Evolutionary conservation across 2,113 vertebrate species (phyloP).

Genomic region (Probosciger aterrimus): DNA sequence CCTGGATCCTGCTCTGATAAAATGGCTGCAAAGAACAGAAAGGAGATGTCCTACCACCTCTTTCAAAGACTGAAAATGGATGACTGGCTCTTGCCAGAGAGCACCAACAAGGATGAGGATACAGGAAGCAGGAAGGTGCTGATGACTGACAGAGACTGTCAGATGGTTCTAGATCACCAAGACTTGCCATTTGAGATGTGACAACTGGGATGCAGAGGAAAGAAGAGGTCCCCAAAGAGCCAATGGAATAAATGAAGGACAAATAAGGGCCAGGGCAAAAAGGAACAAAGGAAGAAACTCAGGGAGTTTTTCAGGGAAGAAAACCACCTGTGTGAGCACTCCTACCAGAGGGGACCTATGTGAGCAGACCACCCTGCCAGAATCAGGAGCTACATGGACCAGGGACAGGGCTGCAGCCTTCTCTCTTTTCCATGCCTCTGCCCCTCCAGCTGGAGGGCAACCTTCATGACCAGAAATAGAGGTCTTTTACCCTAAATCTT

Average conservation of each 20-base stretch:
- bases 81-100: neutral
- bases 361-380: neutral
- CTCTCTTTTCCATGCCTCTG: neutral
- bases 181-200: neutral
- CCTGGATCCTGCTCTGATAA: neutral
- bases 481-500: neutral
- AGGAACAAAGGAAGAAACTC: neutral
- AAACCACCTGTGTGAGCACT: neutral
- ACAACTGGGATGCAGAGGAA: neutral
- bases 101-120: neutral
- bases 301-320: neutral
- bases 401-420: neutral
- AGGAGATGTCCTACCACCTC: neutral
- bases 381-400: fast-evolving
- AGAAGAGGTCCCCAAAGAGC: neutral
- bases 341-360: neutral
- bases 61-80: neutral
- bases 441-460: neutral
- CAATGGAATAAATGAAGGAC: neutral
- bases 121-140: neutral
- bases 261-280: neutral
- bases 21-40: neutral
- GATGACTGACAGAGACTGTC: neutral
- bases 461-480: neutral
- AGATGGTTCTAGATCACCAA: neutral